phyloP scores from a whole-genome alignment of 1,140 invertebrate species.

The Theocolax elegans region DNA sequence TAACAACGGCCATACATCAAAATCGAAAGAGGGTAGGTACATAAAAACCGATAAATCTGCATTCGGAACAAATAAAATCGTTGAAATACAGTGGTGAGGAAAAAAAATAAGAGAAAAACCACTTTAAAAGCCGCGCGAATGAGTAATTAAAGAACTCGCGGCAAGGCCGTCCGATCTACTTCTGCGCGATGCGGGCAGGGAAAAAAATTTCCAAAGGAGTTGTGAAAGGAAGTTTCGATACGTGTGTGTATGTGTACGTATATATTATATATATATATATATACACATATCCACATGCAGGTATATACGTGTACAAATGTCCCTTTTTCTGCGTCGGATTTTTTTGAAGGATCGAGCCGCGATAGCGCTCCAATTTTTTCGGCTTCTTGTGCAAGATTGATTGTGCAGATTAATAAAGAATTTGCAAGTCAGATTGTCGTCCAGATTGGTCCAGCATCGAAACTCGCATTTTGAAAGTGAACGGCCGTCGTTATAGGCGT shows the following conservation, averaged over 20 bases:
- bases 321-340: too few species aligned
- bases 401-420: neutral
- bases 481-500: neutral
- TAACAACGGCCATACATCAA: too few species aligned
- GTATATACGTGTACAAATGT: too few species aligned
- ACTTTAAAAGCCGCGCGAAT: too few species aligned
- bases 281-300: too few species aligned
- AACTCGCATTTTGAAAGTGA: neutral
- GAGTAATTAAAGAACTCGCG: conserved; percentile 19
- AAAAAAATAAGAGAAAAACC: too few species aligned
- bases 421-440: conserved; percentile 11
- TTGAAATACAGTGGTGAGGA: too few species aligned
- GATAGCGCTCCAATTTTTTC: neutral
- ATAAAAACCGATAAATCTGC: too few species aligned
- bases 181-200: neutral
- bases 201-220: neutral
- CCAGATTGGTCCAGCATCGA: neutral
- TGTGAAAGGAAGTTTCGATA: neutral
- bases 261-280: neutral
- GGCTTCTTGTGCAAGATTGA: neutral
- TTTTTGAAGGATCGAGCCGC: neutral
- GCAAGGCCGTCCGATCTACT: conserved; percentile 6
- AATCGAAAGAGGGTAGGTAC: too few species aligned
- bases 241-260: neutral
- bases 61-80: too few species aligned